Evolutionary conservation across 2,797 vertebrate genomes (phyloP).

Genomic region (Acanthiza pusilla): DNA sequence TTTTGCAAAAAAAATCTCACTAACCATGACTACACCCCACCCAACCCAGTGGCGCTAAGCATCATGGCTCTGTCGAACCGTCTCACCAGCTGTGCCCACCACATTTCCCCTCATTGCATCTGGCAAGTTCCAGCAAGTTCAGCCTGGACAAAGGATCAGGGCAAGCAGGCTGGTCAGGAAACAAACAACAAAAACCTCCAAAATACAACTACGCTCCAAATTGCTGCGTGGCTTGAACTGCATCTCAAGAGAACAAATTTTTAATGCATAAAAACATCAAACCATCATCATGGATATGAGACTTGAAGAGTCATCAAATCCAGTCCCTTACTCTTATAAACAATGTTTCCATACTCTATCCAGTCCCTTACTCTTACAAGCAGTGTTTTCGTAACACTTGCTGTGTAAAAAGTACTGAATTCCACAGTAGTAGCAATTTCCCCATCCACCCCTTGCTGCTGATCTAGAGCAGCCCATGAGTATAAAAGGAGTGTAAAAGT

Average conservation of each 20-base stretch:
- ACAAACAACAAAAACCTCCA: not conserved
- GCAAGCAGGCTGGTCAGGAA: fast-evolving
- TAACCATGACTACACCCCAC: not conserved
- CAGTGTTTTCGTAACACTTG: not conserved
- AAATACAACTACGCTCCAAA: not conserved
- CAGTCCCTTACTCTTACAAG: not conserved
- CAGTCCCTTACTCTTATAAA: not conserved
- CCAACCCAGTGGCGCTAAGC: not conserved
- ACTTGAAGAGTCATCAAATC: not conserved
- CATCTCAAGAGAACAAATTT: not conserved
- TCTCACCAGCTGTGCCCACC: not conserved
- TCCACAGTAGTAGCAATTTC: not conserved
- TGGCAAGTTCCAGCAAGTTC: not conserved
- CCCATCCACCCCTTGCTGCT: not conserved
- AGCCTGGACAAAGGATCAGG: not conserved
- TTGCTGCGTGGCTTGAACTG: not conserved
- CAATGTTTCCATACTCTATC: not conserved
- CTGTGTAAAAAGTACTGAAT: not conserved
- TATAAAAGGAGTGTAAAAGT: not conserved
- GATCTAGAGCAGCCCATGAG: not conserved
- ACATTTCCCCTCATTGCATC: not conserved
- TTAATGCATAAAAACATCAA: not conserved
- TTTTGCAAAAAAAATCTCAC: not conserved
- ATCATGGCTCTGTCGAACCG: not conserved
- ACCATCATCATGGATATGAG: not conserved